Conservation (phyloP, 2,113 vertebrate species). For the Callaeas wilsoni region DNA sequence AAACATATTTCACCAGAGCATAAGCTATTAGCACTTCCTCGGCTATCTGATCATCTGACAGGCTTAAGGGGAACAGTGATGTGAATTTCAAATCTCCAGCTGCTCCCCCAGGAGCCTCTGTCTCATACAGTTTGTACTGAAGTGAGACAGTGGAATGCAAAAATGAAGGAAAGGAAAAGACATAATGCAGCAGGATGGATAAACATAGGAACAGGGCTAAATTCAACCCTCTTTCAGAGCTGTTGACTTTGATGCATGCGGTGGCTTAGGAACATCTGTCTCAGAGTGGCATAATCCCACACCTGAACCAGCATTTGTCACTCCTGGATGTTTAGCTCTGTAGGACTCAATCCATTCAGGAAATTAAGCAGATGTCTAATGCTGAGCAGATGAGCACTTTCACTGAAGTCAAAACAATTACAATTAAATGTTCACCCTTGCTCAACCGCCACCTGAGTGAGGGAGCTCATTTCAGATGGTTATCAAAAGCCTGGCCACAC, state of each 20-base stretch:
- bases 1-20: constrained; percentile 72
- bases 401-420: constrained; percentile 3
- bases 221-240: background rate
- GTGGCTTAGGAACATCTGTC: background rate
- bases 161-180: background rate
- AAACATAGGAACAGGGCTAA: background rate
- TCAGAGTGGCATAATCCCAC: background rate
- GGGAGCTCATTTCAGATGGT: background rate
- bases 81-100: constrained; percentile 68
- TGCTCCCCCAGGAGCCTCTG: constrained; percentile 41
- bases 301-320: constrained; percentile 1
- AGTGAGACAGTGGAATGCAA: constrained; percentile 27
- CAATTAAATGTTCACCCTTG: background rate
- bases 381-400: background rate
- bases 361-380: background rate
- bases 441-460: background rate
- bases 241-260: background rate
- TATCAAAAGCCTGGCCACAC: background rate
- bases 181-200: background rate
- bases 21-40: constrained; percentile 71
- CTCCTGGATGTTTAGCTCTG: background rate
- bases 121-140: constrained; percentile 39
- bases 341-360: background rate
- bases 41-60: constrained; percentile 73
- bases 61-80: constrained; percentile 63